phyloP scores from a whole-genome alignment of 2,113 vertebrate species.

The Oryzias melastigma region DNA sequence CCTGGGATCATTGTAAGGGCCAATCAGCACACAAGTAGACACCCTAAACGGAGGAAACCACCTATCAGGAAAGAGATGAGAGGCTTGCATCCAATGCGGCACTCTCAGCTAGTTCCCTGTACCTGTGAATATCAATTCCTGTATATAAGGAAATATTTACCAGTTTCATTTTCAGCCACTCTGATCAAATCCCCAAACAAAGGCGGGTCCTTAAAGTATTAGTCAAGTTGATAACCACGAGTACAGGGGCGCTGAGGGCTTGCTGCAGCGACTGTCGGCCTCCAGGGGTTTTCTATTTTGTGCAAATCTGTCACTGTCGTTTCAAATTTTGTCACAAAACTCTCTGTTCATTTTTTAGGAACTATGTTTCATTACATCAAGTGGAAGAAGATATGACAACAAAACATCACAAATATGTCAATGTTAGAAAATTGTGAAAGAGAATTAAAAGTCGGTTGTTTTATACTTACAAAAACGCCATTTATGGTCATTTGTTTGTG shows the following conservation, averaged over 20 bases:
- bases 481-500: not conserved
- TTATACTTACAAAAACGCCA: not conserved
- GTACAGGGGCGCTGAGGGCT: constrained; percentile 37
- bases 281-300: constrained; percentile 50
- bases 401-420: constrained; percentile 20
- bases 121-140: constrained; percentile 63
- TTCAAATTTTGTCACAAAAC: constrained; percentile 37
- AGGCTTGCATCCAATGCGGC: constrained; percentile 44
- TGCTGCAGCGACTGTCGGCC: constrained; percentile 24
- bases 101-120: constrained; percentile 46
- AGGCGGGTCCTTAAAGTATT: constrained; percentile 75
- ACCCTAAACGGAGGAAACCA: constrained; percentile 40
- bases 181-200: constrained; percentile 71
- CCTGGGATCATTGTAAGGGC: constrained; percentile 22
- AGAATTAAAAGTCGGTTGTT: constrained; percentile 63
- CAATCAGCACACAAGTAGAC: constrained; percentile 41
- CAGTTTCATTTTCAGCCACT: constrained; percentile 68
- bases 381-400: constrained; percentile 17
- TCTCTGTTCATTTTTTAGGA: constrained; percentile 27
- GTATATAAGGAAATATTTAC: constrained; percentile 72
- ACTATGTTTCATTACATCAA: constrained; percentile 31
- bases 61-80: constrained; percentile 50
- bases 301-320: constrained; percentile 41
- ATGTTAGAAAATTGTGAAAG: constrained; percentile 43
- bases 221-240: constrained; percentile 59